Percentiles rank a stretch among this genome's conserved stretches.
Conservation (phyloP, 2,888 invertebrate genomes). For the Branchinecta sandiegonensis region DNA sequence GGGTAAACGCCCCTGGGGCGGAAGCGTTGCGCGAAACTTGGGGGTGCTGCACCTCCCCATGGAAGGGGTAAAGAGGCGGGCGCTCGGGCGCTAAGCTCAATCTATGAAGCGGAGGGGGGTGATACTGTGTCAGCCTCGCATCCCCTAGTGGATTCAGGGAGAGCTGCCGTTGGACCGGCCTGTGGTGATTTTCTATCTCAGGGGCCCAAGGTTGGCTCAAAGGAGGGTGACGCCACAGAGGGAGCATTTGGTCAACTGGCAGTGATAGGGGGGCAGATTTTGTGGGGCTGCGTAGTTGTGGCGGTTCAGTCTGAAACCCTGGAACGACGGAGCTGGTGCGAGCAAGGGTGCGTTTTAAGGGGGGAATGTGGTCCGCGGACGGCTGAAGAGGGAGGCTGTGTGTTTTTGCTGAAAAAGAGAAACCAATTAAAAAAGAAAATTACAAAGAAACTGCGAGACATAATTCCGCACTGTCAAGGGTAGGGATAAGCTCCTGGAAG, state of each 20-base stretch:
- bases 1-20: slow-evolving; percentile 49
- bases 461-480: too few relatives aligned
- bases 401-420: slow-evolving; percentile 20
- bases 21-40: slow-evolving; percentile 58
- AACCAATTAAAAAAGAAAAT: too few relatives aligned
- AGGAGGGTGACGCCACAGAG: slow-evolving; percentile 25
- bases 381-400: slow-evolving; percentile 26
- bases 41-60: slow-evolving; percentile 29
- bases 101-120: slow-evolving; percentile 24
- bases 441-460: too few relatives aligned
- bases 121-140: slow-evolving; percentile 45
- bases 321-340: background rate
- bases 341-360: slow-evolving; percentile 15
- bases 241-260: slow-evolving; percentile 20
- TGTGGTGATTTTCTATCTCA: slow-evolving; percentile 49
- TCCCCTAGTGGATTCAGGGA: slow-evolving; percentile 62
- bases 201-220: slow-evolving; percentile 29
- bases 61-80: slow-evolving; percentile 27
- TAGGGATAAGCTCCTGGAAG: too few relatives aligned
- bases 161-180: slow-evolving; percentile 61
- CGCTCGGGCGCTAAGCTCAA: slow-evolving; percentile 24
- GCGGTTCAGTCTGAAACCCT: background rate
- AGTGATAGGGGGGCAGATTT: slow-evolving; percentile 24
- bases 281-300: background rate
- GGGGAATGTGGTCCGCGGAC: slow-evolving; percentile 21